Evolutionary conservation across 2,888 invertebrate species (phyloP).

Genomic region (Sussaba pulchella): DNA sequence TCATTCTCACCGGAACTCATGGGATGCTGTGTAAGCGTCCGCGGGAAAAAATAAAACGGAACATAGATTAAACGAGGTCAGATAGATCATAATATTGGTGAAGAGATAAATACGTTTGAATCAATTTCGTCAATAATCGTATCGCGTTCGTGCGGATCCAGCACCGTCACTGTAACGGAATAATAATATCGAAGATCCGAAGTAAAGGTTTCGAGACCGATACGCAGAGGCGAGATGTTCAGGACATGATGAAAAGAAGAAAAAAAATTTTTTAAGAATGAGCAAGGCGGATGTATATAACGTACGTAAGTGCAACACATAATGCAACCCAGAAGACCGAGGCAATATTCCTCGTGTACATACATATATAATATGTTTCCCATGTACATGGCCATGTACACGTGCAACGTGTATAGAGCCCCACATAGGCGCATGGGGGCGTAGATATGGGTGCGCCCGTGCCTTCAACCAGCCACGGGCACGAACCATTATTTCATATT

Average conservation of each 20-base stretch:
- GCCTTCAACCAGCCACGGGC: slow-evolving; percentile 82
- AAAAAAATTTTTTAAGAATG: slow-evolving; percentile 68
- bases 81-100: background rate
- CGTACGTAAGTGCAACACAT: slow-evolving; percentile 67
- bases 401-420: slow-evolving; percentile 69
- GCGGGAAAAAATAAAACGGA: background rate
- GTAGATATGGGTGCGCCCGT: slow-evolving; percentile 84
- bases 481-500: slow-evolving; percentile 84
- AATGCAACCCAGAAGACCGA: slow-evolving; percentile 65
- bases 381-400: slow-evolving; percentile 62
- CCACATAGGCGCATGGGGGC: slow-evolving; percentile 83
- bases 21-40: slow-evolving; percentile 23
- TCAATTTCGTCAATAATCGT: slow-evolving; percentile 10
- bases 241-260: slow-evolving; percentile 52
- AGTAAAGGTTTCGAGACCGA: slow-evolving; percentile 35
- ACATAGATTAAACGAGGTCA: slow-evolving; percentile 6
- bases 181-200: slow-evolving; percentile 37
- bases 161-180: slow-evolving; percentile 52
- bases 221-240: slow-evolving; percentile 61
- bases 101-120: slow-evolving; percentile 1
- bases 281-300: slow-evolving; percentile 76
- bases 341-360: slow-evolving; percentile 42
- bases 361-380: slow-evolving; percentile 38
- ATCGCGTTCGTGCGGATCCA: slow-evolving; percentile 9
- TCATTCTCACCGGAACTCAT: background rate